phyloP scores from a whole-genome alignment of 2,797 vertebrate species.

The Hafferia zeledoni region DNA sequence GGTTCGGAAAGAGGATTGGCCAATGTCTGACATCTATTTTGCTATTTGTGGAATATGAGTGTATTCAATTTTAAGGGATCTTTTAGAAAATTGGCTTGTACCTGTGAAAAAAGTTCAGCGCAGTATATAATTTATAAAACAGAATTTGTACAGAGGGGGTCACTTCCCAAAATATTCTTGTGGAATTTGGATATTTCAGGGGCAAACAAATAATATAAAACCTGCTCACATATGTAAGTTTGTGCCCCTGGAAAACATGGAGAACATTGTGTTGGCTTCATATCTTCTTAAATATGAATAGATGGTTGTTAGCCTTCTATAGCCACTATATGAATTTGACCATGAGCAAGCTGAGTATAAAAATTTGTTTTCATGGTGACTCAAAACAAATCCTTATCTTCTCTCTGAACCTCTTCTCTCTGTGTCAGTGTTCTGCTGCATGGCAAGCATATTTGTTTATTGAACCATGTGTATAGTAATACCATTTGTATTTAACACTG shows the following conservation, averaged over 20 bases:
- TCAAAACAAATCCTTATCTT: conserved; percentile 54
- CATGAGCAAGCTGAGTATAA: not conserved
- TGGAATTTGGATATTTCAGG: not conserved
- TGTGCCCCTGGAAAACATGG: not conserved
- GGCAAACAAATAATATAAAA: not conserved
- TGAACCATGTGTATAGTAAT: conserved; percentile 45
- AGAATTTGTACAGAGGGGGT: not conserved
- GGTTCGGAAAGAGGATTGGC: conserved; percentile 37
- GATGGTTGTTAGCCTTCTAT: not conserved
- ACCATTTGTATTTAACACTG: conserved; percentile 73
- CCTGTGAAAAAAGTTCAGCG: not conserved
- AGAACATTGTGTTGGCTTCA: not conserved
- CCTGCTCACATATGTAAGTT: not conserved
- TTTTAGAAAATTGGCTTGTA: conserved; percentile 24
- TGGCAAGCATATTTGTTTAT: conserved; percentile 56
- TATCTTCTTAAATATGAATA: not conserved
- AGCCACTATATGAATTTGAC: not conserved
- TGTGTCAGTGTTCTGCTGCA: conserved; percentile 68
- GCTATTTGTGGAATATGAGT: conserved; percentile 44
- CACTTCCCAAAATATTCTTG: not conserved
- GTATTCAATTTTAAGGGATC: not conserved
- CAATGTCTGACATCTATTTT: conserved; percentile 39
- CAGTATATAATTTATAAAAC: not conserved
- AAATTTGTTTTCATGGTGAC: not conserved
- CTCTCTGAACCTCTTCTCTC: conserved; percentile 6